Evolutionary conservation across 2,888 invertebrate species (phyloP).

Genomic region (Hypomecis atomaria): DNA sequence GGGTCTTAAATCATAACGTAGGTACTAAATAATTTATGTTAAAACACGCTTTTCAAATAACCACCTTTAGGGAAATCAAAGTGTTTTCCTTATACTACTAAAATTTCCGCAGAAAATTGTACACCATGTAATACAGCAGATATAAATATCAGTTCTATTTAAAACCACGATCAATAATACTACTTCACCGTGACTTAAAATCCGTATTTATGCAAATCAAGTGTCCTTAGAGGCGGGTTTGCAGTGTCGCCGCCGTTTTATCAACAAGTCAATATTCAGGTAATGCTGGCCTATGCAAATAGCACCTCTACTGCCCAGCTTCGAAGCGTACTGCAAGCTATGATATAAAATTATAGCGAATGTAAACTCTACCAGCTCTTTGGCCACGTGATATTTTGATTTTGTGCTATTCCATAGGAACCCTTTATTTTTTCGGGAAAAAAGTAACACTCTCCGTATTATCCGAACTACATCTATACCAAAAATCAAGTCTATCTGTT

Average conservation of each 20-base stretch:
- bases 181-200: neutral
- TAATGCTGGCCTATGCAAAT: conserved; percentile 74
- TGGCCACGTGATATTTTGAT: too few relatives aligned
- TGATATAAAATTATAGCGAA: neutral
- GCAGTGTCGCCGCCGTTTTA: conserved; percentile 62
- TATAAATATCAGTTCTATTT: conserved; percentile 19
- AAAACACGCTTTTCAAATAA: too few relatives aligned
- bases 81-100: too few relatives aligned
- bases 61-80: too few relatives aligned
- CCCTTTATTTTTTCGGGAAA: too few relatives aligned
- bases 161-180: conserved; percentile 32
- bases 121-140: neutral
- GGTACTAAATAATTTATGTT: too few relatives aligned
- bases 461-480: too few relatives aligned
- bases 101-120: too few relatives aligned
- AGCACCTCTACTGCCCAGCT: conserved; percentile 47
- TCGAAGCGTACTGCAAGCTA: neutral
- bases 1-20: too few relatives aligned
- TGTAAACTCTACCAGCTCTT: neutral
- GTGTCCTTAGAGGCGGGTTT: conserved; percentile 56
- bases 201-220: conserved; percentile 60
- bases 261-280: conserved; percentile 69
- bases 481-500: too few relatives aligned
- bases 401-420: too few relatives aligned
- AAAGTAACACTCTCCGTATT: too few relatives aligned